These are phyloP conservation scores for Trinectes maculatus DNA, from an alignment of 2,113 vertebrate species.

Conservation along the genomic window DNA sequence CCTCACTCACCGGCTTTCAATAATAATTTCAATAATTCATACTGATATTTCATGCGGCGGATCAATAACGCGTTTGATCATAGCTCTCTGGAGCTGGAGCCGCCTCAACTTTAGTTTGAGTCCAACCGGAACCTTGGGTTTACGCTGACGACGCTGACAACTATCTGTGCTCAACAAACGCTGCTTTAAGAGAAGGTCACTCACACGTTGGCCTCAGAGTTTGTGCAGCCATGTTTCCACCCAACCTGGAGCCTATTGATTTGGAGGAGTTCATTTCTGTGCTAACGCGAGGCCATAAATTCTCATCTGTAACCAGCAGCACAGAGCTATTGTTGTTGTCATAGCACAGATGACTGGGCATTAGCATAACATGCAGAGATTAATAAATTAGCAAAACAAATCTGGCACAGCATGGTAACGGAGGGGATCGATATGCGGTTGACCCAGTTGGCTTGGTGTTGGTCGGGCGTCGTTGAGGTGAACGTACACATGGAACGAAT, in stretches of 20 bases:
- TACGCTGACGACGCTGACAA: too few relatives aligned
- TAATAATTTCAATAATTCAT: constrained; percentile 72
- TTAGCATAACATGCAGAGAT: constrained; percentile 66
- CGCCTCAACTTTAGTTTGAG: constrained; percentile 12
- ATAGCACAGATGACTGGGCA: constrained; percentile 58
- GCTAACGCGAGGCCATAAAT: constrained; percentile 66
- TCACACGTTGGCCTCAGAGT: constrained; percentile 30
- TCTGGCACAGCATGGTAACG: constrained; percentile 53
- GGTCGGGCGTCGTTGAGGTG: constrained; percentile 32
- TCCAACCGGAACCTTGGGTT: neutral
- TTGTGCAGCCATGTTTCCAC: constrained; percentile 55
- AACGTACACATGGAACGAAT: constrained; percentile 23
- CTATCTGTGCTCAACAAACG: constrained; percentile 34
- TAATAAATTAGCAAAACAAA: constrained; percentile 75
- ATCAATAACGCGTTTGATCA: constrained; percentile 77
- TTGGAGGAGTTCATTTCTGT: constrained; percentile 65
- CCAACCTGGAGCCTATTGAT: constrained; percentile 67
- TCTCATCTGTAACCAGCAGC: constrained; percentile 61
- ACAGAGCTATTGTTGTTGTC: constrained; percentile 59
- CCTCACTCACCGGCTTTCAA: constrained; percentile 39
- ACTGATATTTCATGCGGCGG: constrained; percentile 60
- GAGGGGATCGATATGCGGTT: constrained; percentile 57
- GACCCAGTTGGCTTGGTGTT: constrained; percentile 32
- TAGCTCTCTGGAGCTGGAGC: constrained; percentile 44
- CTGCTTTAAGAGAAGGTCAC: constrained; percentile 26